Percentiles rank a stretch among this genome's conserved stretches.
Evolutionary conservation across 2,888 invertebrate species (phyloP).

Genomic region (Caradrina clavipalpis): DNA sequence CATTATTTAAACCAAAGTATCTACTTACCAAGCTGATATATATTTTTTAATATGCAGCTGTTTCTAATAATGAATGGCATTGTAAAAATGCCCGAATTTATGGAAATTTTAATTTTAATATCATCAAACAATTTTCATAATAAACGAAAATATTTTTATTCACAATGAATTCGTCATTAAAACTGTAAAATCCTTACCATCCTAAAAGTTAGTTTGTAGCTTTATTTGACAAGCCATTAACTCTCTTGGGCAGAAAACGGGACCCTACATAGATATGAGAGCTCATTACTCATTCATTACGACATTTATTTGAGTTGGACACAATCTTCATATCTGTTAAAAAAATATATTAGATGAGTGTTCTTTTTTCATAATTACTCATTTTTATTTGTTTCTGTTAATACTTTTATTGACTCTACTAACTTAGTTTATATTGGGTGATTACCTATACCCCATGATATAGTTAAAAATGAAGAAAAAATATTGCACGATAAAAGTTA

Average conservation of each 20-base stretch:
- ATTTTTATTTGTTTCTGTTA: too few species aligned
- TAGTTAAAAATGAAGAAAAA: too few species aligned
- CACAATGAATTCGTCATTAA: slow-evolving; percentile 35
- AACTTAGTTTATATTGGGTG: too few species aligned
- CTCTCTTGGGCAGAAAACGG: slow-evolving; percentile 37
- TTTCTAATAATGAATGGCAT: too few species aligned
- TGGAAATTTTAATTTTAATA: too few species aligned
- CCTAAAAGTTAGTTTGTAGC: slow-evolving; percentile 48
- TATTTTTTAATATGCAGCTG: too few species aligned
- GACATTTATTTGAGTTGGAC: slow-evolving; percentile 44
- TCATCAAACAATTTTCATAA: background rate
- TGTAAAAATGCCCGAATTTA: too few species aligned
- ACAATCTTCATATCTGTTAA: slow-evolving; percentile 16
- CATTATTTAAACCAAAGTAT: too few species aligned
- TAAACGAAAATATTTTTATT: slow-evolving; percentile 16
- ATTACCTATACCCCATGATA: too few species aligned
- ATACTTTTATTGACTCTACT: too few species aligned
- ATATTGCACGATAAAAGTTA: too few species aligned
- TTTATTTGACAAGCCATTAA: slow-evolving; percentile 50
- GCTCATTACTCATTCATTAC: slow-evolving; percentile 56
- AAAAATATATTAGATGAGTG: background rate
- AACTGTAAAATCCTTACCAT: slow-evolving; percentile 18
- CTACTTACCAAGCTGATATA: too few species aligned
- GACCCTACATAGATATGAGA: slow-evolving; percentile 48
- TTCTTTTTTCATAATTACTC: background rate